A percentile compares a stretch with the other conserved stretches of the same genome.
Conservation (phyloP, 2,113 vertebrate species). For the Phyllostomus discolor region DNA sequence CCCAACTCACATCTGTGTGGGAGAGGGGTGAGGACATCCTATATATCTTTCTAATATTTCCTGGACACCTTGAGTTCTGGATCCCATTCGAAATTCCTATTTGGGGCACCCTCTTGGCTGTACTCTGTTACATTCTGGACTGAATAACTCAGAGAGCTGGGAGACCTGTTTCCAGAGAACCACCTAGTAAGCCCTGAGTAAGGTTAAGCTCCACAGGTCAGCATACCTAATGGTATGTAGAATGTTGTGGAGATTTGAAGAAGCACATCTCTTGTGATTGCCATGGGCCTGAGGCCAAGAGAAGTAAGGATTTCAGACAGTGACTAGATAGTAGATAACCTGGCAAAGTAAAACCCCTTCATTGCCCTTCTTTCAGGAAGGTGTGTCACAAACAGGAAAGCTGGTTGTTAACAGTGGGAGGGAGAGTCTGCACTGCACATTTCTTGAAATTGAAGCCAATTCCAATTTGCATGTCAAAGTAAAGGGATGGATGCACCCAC, state of each 20-base stretch:
- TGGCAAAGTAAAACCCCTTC: neutral
- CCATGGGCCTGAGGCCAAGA: neutral
- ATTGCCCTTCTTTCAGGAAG: neutral
- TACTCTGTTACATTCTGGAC: too few relatives aligned
- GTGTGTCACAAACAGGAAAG: neutral
- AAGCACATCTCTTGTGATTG: neutral
- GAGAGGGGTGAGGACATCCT: too few relatives aligned
- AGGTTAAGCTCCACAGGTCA: neutral
- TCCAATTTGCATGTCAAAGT: neutral
- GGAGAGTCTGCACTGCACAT: rapidly evolving
- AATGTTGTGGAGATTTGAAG: neutral
- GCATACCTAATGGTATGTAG: neutral
- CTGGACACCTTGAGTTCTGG: too few relatives aligned
- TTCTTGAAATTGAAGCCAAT: neutral
- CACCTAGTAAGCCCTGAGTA: neutral
- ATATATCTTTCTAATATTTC: too few relatives aligned
- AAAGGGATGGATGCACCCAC: neutral
- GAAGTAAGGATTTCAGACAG: neutral
- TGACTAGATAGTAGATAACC: neutral
- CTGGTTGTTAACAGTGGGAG: neutral
- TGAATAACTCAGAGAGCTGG: neutral
- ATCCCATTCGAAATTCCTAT: too few relatives aligned
- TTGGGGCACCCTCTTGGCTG: too few relatives aligned
- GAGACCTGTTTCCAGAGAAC: neutral
- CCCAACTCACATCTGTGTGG: too few relatives aligned